Conservation (phyloP, 2,797 vertebrate species). For the Tapera naevia region DNA sequence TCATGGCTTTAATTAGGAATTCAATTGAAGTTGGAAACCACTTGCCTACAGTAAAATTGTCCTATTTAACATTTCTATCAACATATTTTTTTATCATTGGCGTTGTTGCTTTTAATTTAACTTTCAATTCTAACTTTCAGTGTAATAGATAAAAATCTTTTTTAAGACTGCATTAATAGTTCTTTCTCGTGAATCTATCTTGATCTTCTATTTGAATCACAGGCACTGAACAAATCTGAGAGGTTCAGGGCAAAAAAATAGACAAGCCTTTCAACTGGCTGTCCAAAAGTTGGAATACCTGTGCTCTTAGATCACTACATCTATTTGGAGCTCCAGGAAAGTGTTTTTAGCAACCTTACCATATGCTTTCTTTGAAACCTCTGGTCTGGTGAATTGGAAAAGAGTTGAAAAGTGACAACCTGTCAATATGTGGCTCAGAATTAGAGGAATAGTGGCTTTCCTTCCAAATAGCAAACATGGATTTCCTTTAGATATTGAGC, state of each 20-base stretch:
- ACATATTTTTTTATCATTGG: slow-evolving; percentile 71
- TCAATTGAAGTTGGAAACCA: slow-evolving; percentile 74
- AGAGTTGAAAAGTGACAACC: background rate
- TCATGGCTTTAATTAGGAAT: slow-evolving; percentile 77
- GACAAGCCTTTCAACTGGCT: background rate
- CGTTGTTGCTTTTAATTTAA: slow-evolving; percentile 69
- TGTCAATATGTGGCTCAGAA: background rate
- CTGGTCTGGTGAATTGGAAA: background rate
- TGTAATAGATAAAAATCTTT: slow-evolving; percentile 48
- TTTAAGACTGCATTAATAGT: background rate
- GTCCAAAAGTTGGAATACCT: background rate
- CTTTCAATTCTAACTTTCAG: slow-evolving; percentile 60
- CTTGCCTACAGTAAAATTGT: slow-evolving; percentile 76
- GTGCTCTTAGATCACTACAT: background rate
- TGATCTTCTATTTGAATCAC: background rate
- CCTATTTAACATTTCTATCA: slow-evolving; percentile 75
- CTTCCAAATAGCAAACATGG: background rate
- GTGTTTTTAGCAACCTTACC: background rate
- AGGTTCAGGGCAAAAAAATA: background rate
- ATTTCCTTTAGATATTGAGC: background rate
- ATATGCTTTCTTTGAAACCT: background rate
- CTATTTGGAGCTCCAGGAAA: background rate
- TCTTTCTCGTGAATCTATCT: background rate
- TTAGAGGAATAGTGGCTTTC: background rate
- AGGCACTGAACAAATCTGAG: background rate